Evolutionary conservation across 2,113 vertebrate genomes (phyloP).

Genomic region (Coreoperca whiteheadi): DNA sequence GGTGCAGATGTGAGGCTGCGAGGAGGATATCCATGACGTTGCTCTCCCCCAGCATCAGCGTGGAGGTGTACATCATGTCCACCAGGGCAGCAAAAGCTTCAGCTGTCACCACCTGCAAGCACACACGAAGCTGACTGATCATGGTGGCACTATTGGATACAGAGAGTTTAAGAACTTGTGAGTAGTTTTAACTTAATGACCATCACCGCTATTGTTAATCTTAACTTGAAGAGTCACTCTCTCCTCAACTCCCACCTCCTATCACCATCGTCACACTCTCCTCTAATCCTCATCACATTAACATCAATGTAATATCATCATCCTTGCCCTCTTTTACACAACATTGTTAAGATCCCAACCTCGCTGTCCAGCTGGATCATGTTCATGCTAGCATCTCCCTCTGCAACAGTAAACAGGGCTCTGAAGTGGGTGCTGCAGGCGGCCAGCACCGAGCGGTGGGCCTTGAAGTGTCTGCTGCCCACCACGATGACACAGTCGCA

Average conservation of each 20-base stretch:
- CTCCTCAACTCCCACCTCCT: neutral
- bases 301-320: neutral
- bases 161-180: neutral
- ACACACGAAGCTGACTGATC: neutral
- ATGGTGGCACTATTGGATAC: neutral
- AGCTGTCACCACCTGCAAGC: conserved; percentile 89
- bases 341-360: conserved; percentile 61
- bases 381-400: conserved; percentile 94
- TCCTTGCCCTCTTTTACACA: neutral
- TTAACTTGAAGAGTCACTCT: neutral
- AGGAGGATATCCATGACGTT: conserved; percentile 98
- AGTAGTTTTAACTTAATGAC: neutral
- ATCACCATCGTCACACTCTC: neutral
- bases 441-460: conserved; percentile 94
- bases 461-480: conserved; percentile 95
- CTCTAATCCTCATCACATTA: neutral
- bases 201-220: neutral
- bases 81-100: conserved; percentile 96
- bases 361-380: conserved; percentile 98
- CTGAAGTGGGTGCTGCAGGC: conserved; percentile 98
- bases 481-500: conserved; percentile 97
- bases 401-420: conserved; percentile 94
- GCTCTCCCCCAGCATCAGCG: conserved; percentile 96
- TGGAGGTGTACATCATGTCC: conserved; percentile 99
- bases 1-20: conserved; percentile 95